Evolutionary conservation across 2,888 invertebrate species (phyloP).

Genomic region (Desoria tigrina): DNA sequence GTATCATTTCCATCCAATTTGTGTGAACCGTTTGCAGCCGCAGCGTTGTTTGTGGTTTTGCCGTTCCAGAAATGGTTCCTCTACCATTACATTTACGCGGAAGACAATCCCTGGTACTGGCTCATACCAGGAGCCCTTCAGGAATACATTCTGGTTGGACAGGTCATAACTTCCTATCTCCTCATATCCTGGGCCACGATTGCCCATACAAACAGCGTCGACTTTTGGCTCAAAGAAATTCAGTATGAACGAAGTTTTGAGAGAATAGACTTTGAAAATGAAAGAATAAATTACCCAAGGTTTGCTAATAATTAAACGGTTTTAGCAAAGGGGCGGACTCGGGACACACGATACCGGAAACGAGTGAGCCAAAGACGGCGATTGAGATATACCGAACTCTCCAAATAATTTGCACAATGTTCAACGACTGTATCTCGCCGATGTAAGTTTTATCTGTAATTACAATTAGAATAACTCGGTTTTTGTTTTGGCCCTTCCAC

Average conservation of each 20-base stretch:
- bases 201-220: slow-evolving; percentile 39
- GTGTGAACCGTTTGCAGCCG: slow-evolving; percentile 17
- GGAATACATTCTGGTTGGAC: slow-evolving; percentile 37
- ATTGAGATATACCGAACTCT: slow-evolving; percentile 20
- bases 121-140: slow-evolving; percentile 40
- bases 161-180: slow-evolving; percentile 35
- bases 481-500: slow-evolving; percentile 15
- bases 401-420: slow-evolving; percentile 16
- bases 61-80: slow-evolving; percentile 26
- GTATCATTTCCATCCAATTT: slow-evolving; percentile 24
- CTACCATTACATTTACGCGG: slow-evolving; percentile 29
- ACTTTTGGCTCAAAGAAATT: slow-evolving; percentile 44
- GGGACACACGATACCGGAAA: slow-evolving; percentile 18
- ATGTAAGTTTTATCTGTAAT: too few relatives aligned
- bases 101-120: slow-evolving; percentile 37
- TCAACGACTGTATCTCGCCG: slow-evolving; percentile 27
- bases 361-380: slow-evolving; percentile 6
- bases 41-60: slow-evolving; percentile 19
- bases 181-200: slow-evolving; percentile 36
- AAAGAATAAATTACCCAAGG: background rate
- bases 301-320: background rate
- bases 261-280: too few relatives aligned
- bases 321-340: slow-evolving; percentile 21
- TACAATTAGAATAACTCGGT: too few relatives aligned
- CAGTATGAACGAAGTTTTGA: slow-evolving; percentile 27